Evolutionary conservation across 2,888 invertebrate genomes (phyloP).

Genomic region (Esperia sulphurella): DNA sequence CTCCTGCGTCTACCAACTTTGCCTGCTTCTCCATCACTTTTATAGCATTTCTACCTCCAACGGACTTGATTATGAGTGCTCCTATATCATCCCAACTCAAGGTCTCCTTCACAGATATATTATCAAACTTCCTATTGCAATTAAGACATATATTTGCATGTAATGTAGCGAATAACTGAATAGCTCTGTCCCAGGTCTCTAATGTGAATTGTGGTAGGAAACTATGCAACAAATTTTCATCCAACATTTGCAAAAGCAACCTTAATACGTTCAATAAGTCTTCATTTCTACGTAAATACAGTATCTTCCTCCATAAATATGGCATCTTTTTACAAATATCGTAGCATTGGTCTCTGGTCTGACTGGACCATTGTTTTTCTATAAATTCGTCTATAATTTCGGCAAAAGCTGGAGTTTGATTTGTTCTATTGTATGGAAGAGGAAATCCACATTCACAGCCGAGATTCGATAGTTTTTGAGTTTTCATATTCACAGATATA

Average conservation of each 20-base stretch:
- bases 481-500: slow-evolving; percentile 73
- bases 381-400: slow-evolving; percentile 79
- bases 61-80: slow-evolving; percentile 77
- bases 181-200: slow-evolving; percentile 79
- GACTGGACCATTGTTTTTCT: slow-evolving; percentile 64
- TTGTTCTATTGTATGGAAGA: slow-evolving; percentile 66
- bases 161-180: slow-evolving; percentile 76
- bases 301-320: slow-evolving; percentile 80
- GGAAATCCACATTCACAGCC: slow-evolving; percentile 82
- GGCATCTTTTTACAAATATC: slow-evolving; percentile 80
- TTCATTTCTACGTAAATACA: slow-evolving; percentile 69
- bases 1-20: slow-evolving; percentile 73
- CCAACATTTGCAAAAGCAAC: slow-evolving; percentile 80
- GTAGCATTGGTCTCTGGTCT: slow-evolving; percentile 64
- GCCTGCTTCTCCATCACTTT: slow-evolving; percentile 78
- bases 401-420: slow-evolving; percentile 66
- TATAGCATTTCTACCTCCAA: slow-evolving; percentile 79
- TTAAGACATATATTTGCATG: slow-evolving; percentile 80
- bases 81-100: slow-evolving; percentile 81
- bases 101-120: slow-evolving; percentile 66
- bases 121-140: slow-evolving; percentile 74
- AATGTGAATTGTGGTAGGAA: slow-evolving; percentile 76
- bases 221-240: slow-evolving; percentile 74
- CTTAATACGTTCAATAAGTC: slow-evolving; percentile 74
- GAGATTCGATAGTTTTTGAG: slow-evolving; percentile 50